Evolutionary conservation across 2,888 invertebrate species (phyloP).

Genomic region (Leptopterna dolabrata): DNA sequence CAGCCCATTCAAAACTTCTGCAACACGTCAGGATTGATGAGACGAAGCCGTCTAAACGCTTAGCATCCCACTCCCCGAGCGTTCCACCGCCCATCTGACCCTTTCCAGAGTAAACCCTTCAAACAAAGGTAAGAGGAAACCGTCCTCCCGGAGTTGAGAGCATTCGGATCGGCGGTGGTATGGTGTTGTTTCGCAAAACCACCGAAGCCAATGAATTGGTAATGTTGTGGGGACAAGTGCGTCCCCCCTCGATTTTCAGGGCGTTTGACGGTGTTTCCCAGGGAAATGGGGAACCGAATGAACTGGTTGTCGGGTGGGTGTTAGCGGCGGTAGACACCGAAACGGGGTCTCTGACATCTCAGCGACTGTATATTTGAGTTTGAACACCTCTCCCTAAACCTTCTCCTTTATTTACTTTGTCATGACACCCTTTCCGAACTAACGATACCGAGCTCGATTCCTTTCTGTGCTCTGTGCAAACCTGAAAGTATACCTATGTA

Average conservation of each 20-base stretch:
- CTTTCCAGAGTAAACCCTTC: not conserved
- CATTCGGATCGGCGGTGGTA: not conserved
- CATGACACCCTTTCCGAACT: not conserved
- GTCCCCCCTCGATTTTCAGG: not conserved
- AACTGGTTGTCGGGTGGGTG: not conserved
- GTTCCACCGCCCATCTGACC: not conserved
- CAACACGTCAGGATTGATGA: not conserved
- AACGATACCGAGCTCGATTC: not conserved
- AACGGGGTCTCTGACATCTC: slow-evolving; percentile 7
- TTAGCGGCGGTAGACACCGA: slow-evolving; percentile 11
- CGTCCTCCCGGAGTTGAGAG: not conserved
- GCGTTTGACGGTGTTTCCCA: not conserved
- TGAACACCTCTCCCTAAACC: slow-evolving; percentile 7
- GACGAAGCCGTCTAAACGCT: not conserved
- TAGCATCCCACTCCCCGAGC: not conserved
- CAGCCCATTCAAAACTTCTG: not conserved
- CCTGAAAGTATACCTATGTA: not conserved
- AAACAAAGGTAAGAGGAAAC: not conserved
- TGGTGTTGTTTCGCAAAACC: not conserved
- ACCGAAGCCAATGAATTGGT: not conserved
- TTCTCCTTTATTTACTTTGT: not conserved
- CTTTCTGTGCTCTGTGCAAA: not conserved
- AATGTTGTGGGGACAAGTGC: not conserved
- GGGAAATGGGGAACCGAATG: not conserved
- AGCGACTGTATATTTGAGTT: slow-evolving; percentile 5